phyloP scores from a whole-genome alignment of 2,888 invertebrate genomes.

The Mamestra brassicae region DNA sequence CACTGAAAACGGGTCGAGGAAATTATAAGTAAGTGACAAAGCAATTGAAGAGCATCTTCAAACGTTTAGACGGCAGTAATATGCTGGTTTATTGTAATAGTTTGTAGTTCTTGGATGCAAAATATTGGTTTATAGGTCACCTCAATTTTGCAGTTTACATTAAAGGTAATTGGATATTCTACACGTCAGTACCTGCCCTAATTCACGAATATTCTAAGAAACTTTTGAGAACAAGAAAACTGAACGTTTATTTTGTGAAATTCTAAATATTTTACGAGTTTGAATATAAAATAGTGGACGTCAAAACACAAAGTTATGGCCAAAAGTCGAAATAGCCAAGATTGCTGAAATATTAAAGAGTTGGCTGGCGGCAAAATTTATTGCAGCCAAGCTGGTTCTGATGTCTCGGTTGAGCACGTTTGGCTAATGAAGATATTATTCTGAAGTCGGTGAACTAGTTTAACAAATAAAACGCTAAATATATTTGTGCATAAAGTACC shows the following conservation, averaged over 20 bases:
- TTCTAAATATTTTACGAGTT: conserved; percentile 49
- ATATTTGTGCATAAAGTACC: conserved; percentile 13
- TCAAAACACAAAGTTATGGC: conserved; percentile 37
- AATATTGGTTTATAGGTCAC: conserved; percentile 76
- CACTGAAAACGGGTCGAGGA: conserved; percentile 9
- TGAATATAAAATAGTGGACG: conserved; percentile 40
- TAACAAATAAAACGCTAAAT: conserved; percentile 15
- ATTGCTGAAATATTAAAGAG: conserved; percentile 39
- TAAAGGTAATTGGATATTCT: conserved; percentile 76
- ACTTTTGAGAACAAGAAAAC: conserved; percentile 35
- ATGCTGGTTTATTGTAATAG: conserved; percentile 40
- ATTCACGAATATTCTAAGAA: conserved; percentile 72
- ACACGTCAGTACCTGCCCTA: conserved; percentile 64
- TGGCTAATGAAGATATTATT: conserved; percentile 46
- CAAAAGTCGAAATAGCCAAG: conserved; percentile 34
- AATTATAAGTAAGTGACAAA: conserved; percentile 3
- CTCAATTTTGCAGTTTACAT: conserved; percentile 76
- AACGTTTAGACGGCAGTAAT: conserved; percentile 40
- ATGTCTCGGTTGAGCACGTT: conserved; percentile 40
- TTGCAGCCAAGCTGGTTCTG: conserved; percentile 28
- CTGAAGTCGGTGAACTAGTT: conserved; percentile 39
- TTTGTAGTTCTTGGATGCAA: conserved; percentile 51
- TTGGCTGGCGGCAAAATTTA: conserved; percentile 42
- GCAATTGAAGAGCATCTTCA: conserved; percentile 32
- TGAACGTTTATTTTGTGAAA: conserved; percentile 16